phyloP scores from a whole-genome alignment of 2,797 vertebrate genomes.

The Tadarida brasiliensis region DNA sequence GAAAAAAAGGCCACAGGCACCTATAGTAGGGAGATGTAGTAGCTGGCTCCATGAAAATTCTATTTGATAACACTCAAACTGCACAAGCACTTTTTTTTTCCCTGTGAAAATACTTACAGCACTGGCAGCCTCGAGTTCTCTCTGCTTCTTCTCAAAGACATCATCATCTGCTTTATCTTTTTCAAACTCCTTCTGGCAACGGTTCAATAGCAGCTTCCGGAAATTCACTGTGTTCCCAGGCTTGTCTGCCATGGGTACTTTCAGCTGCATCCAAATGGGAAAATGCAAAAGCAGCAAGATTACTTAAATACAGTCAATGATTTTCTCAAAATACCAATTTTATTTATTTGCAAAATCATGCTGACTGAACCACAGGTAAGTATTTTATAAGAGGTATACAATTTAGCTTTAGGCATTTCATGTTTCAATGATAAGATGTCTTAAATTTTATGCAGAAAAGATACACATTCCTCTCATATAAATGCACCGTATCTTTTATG shows the following conservation, averaged over 20 bases:
- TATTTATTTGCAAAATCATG: background rate
- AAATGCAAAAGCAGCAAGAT: conserved; percentile 62
- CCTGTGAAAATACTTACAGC: conserved; percentile 87
- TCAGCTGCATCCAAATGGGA: conserved; percentile 90
- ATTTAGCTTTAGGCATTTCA: conserved; percentile 52
- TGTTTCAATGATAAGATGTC: background rate
- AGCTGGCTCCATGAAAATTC: background rate
- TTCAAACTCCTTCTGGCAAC: conserved; percentile 99
- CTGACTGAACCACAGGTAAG: background rate
- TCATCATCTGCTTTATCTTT: conserved; percentile 98
- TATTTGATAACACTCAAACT: background rate
- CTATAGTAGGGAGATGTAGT: background rate
- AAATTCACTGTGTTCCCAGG: conserved; percentile 96
- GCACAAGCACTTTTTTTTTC: background rate
- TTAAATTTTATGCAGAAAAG: conserved; percentile 15
- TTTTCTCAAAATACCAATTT: background rate
- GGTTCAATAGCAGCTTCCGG: conserved; percentile 97
- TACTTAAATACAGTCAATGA: rapidly evolving
- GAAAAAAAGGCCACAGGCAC: background rate
- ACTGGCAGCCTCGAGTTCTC: conserved; percentile 95
- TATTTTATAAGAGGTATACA: background rate
- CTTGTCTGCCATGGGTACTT: conserved; percentile 97
- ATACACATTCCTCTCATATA: background rate
- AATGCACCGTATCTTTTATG: background rate
- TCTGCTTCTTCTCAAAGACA: conserved; percentile 98